Evolutionary conservation across 2,113 vertebrate species (phyloP), one percentile per base, ranked within the genome.

Genomic region (Myotis lucifugus): DNA sequence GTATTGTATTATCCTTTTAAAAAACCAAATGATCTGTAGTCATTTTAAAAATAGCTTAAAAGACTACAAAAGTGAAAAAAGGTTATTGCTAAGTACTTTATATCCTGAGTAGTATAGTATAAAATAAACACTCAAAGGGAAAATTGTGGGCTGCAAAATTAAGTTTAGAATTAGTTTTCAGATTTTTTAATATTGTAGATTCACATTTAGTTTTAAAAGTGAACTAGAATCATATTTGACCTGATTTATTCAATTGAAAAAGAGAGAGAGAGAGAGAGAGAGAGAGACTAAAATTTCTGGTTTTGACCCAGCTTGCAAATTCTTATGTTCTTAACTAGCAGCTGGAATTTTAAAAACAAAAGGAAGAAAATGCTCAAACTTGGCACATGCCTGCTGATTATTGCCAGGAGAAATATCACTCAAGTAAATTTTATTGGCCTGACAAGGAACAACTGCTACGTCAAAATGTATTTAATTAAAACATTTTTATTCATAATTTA

Each of bases 381-480:
- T 98, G 96, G 98, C 97, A 93, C 97, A 97, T 15, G 18, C 40
- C 56, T 92, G 59, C 93, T 98, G 95, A 96, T 88, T 96, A 93
- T 96, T 85, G 94, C 97, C 98, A 97, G 97, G 95, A 98, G 98
- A 97, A 95, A 98, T 96, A 97, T 97, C 97, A 89, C 92, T 93
- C 81, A 79, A 98, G 95, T 97, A 93, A 97, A 97, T 97, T 83
- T 98, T 94, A 98, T 95, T 98, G 97, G 98, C 97, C 94, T 98
- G 98, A 98, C 97, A 98, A 97, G 95, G 96, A 98, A 97, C 97
- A 99, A 98, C 97, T 97, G 98, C 92, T 98, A 72, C 95, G 97
- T 98, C 98, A 98, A 98, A 98, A 97, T 85, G 67, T 73, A 96
- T 98, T 98, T 97, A 96, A 96, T 83, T 95, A 97, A 98, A 81